These are phyloP conservation scores for Aplidium turbinatum DNA, from an alignment of 23 tunicate genomes.

Conservation along the genomic window DNA sequence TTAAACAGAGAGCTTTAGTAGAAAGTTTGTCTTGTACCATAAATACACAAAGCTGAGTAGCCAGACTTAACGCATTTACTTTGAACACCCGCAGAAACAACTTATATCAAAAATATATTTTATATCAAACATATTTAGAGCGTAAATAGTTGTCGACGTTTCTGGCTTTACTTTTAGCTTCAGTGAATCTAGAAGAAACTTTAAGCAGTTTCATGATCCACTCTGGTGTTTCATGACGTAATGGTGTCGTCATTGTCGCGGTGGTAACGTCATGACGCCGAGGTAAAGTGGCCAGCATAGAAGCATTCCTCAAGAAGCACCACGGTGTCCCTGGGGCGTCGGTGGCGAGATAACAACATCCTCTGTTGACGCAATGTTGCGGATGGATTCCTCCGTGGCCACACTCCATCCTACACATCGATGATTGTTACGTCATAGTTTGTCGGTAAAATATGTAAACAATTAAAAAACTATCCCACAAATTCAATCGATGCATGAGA, in stretches of 20 bases:
- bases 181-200: background rate
- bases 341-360: conserved; percentile 41
- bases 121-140: no score
- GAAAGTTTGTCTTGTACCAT: no score
- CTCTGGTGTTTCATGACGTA: background rate
- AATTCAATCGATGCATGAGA: no score
- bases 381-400: conserved; percentile 37
- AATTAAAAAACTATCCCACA: no score
- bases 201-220: conserved; percentile 30
- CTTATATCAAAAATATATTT: no score
- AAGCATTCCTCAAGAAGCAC: conserved; percentile 39
- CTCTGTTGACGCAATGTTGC: conserved; percentile 18
- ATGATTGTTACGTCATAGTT: no score
- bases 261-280: conserved; percentile 15
- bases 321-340: conserved; percentile 32
- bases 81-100: no score
- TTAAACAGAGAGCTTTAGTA: no score
- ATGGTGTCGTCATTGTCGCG: background rate
- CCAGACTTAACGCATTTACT: no score
- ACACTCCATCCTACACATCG: conserved; percentile 58
- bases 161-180: conserved; percentile 35
- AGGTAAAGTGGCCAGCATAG: conserved; percentile 25
- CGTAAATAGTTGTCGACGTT: no score
- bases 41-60: no score
- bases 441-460: no score